Conservation (phyloP, 2,888 invertebrate species). For the Drosophila hawaiiensis region DNA sequence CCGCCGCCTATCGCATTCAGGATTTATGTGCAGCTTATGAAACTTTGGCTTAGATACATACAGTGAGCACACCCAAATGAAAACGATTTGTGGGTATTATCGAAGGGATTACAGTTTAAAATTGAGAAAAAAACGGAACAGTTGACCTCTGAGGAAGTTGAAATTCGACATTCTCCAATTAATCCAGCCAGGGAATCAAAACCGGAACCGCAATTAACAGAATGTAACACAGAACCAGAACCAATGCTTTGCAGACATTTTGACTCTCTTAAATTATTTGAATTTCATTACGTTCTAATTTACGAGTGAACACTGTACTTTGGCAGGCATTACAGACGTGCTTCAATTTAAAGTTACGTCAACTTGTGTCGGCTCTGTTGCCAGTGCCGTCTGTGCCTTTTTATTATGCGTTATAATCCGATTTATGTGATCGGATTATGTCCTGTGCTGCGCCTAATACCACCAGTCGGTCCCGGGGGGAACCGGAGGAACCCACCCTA, state of each 20-base stretch:
- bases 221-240: too few relatives aligned
- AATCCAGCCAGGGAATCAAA: not conserved
- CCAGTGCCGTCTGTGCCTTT: conserved; percentile 28
- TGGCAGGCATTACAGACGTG: conserved; percentile 23
- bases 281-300: not conserved
- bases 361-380: conserved; percentile 30
- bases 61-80: not conserved
- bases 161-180: not conserved
- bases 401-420: conserved; percentile 74
- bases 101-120: not conserved
- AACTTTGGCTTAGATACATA: conserved; percentile 56
- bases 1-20: conserved; percentile 38
- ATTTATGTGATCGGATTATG: conserved; percentile 80
- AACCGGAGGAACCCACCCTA: conserved; percentile 5
- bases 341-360: conserved; percentile 67
- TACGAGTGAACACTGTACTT: conserved; percentile 2
- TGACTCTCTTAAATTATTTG: not conserved
- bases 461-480: conserved; percentile 10
- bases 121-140: not conserved
- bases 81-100: not conserved
- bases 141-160: not conserved
- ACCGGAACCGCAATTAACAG: not conserved
- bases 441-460: conserved; percentile 74
- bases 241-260: not conserved
- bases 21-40: conserved; percentile 59